phyloP scores from a whole-genome alignment of 2,888 invertebrate genomes.

The Nematopogon swammerdamellus region DNA sequence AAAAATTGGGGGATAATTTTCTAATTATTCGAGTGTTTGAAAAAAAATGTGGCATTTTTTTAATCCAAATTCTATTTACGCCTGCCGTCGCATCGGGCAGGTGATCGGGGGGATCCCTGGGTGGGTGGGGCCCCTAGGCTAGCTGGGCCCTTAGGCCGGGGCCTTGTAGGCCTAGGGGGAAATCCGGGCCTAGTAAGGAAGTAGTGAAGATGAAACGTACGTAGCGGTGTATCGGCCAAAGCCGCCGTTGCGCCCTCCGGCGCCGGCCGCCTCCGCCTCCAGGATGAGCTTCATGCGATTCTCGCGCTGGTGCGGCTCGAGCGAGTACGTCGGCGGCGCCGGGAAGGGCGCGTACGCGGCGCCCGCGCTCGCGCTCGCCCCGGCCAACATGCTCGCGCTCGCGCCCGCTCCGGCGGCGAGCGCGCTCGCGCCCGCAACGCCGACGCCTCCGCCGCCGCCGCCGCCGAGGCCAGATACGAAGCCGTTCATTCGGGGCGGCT shows the following conservation, averaged over 20 bases:
- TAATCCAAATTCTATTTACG: no score
- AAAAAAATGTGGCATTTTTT: no score
- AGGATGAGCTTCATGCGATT: conserved; percentile 46
- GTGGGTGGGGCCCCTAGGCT: no score
- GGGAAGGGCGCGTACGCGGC: conserved; percentile 13
- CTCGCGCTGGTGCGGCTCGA: conserved; percentile 48
- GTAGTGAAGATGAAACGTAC: neutral
- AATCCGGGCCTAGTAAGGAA: neutral
- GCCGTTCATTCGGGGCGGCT: neutral
- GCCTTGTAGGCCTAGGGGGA: no score
- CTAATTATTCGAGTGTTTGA: no score
- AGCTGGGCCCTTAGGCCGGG: no score
- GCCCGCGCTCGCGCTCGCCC: conserved; percentile 25
- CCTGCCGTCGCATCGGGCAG: no score
- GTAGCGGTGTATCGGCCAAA: no score
- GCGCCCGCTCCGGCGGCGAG: conserved; percentile 19
- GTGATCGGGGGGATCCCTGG: no score
- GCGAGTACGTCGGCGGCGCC: conserved; percentile 34
- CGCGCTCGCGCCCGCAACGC: no score
- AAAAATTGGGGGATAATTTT: no score
- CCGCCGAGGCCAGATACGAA: conserved; percentile 8
- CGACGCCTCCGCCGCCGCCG: conserved; percentile 6
- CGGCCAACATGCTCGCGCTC: no score
- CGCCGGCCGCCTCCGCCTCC: conserved; percentile 36
- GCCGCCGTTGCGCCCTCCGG: conserved; percentile 18